Percentiles rank a stretch among this genome's conserved stretches.
Evolutionary conservation across 2,113 vertebrate species (phyloP).

Genomic region (Edolisoma coerulescens): DNA sequence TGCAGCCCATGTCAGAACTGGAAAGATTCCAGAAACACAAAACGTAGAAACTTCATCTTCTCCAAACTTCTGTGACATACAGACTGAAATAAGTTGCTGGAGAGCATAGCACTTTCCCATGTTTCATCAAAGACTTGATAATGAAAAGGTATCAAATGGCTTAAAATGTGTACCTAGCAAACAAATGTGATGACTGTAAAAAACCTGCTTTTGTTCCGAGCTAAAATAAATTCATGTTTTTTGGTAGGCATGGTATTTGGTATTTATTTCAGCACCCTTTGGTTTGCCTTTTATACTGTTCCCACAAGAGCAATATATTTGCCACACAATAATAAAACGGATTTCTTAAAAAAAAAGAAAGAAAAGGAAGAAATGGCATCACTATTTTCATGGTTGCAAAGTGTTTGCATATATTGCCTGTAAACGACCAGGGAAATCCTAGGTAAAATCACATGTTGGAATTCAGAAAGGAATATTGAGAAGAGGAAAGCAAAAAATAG

Average conservation of each 20-base stretch:
- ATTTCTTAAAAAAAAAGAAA: not conserved
- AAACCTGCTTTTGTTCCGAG: not conserved
- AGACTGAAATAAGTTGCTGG: not conserved
- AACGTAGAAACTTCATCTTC: not conserved
- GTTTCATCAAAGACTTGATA: not conserved
- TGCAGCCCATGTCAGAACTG: not conserved
- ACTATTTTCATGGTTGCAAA: conserved; percentile 6
- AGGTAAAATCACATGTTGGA: not conserved
- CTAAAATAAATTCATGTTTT: not conserved
- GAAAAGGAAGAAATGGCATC: not conserved
- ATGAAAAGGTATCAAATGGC: not conserved
- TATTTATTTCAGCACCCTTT: not conserved
- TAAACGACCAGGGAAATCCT: conserved; percentile 6
- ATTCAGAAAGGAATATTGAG: not conserved
- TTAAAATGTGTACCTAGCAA: not conserved
- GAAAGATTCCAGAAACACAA: not conserved
- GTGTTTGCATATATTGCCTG: not conserved
- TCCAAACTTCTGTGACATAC: not conserved
- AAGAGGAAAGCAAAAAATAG: not conserved
- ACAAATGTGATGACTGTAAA: not conserved
- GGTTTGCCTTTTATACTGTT: not conserved
- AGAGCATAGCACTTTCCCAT: accelerated
- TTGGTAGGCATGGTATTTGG: not conserved
- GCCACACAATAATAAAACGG: not conserved
- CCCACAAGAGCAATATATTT: not conserved